Evolutionary conservation across 1,140 invertebrate genomes (phyloP).

Genomic region (Nylanderia fulva): DNA sequence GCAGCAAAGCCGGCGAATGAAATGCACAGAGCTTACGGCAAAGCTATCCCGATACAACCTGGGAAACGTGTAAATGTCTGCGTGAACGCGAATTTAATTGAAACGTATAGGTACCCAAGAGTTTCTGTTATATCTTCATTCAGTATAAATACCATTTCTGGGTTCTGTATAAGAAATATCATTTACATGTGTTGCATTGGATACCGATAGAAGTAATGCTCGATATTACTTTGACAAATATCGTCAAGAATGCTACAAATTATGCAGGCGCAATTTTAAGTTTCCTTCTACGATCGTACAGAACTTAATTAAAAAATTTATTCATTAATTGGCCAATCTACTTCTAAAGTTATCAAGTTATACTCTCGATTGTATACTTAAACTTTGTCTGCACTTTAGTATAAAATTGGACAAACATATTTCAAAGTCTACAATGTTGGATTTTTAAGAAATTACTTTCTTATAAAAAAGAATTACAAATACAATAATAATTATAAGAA

Average conservation of each 20-base stretch:
- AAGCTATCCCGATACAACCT: constrained; percentile 16
- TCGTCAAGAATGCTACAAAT: background rate
- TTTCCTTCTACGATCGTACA: background rate
- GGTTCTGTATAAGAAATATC: background rate
- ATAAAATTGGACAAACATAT: background rate
- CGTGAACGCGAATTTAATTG: constrained; percentile 51
- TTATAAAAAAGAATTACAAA: background rate
- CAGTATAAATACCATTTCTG: background rate
- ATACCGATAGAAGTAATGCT: background rate
- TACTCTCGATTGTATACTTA: background rate
- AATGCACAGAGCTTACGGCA: constrained; percentile 32
- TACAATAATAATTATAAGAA: too few species aligned
- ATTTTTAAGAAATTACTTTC: too few species aligned
- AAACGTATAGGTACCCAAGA: constrained; percentile 24
- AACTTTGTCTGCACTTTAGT: background rate
- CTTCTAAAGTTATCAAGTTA: background rate
- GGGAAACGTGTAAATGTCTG: constrained; percentile 39
- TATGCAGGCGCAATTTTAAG: background rate
- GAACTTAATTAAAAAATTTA: background rate
- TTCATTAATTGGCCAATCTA: background rate
- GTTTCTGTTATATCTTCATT: constrained; percentile 50
- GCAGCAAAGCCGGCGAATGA: constrained; percentile 32
- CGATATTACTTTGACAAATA: background rate
- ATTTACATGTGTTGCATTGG: background rate
- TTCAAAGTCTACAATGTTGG: background rate